Evolutionary conservation across 2,797 vertebrate species (phyloP).

Genomic region (Acanthornis magna): DNA sequence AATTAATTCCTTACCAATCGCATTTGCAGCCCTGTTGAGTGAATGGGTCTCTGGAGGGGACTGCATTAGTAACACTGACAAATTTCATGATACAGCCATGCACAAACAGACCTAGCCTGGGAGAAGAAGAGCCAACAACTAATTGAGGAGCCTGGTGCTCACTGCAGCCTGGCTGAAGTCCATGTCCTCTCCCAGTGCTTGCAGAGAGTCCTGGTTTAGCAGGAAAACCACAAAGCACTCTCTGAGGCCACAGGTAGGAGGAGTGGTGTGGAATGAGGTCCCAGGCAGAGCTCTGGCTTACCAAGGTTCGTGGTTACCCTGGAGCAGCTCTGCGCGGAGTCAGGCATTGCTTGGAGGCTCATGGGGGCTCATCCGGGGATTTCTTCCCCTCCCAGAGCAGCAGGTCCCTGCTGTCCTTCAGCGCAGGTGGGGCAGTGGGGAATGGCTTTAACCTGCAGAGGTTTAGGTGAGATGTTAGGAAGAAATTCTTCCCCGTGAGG

Average conservation of each 20-base stretch:
- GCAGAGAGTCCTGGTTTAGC: background rate
- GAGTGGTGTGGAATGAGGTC: background rate
- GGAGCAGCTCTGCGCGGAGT: background rate
- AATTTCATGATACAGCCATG: background rate
- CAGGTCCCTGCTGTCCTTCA: background rate
- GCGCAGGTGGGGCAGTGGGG: background rate
- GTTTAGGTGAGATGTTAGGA: background rate
- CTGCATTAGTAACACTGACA: background rate
- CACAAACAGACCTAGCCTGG: background rate
- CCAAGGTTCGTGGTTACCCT: background rate
- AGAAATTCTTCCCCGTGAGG: background rate
- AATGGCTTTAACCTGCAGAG: background rate
- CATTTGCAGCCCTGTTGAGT: slow-evolving; percentile 8
- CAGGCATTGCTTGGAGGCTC: background rate
- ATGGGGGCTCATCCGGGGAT: background rate
- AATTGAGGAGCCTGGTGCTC: background rate
- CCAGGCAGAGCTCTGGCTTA: background rate
- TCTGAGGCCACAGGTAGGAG: background rate
- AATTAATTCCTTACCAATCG: slow-evolving; percentile 47
- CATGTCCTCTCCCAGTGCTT: background rate
- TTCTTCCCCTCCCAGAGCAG: background rate
- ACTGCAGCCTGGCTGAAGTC: background rate
- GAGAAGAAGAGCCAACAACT: background rate
- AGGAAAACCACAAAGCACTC: background rate
- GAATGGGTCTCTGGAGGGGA: slow-evolving; percentile 20